Conservation (phyloP, 2,888 invertebrate species). For the Pegoplata infirma region DNA sequence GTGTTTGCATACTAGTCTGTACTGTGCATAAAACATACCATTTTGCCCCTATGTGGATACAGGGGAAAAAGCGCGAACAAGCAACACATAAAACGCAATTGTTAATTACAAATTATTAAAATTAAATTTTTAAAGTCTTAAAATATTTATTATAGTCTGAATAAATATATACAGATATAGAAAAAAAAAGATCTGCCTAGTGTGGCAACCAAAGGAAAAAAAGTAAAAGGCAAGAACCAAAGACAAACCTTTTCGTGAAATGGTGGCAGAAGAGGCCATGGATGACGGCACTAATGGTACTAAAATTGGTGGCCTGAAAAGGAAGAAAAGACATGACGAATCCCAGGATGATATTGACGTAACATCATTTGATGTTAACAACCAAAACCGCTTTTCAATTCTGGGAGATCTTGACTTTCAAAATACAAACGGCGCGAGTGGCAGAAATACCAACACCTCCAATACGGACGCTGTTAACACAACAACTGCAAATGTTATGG, state of each 20-base stretch:
- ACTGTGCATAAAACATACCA: too few relatives aligned
- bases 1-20: too few relatives aligned
- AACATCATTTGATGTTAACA: constrained; percentile 5
- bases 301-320: background rate
- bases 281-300: background rate
- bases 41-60: too few relatives aligned
- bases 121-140: too few relatives aligned
- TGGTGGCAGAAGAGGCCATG: background rate
- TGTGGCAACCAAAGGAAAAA: too few relatives aligned
- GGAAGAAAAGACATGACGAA: background rate
- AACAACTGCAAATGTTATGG: background rate
- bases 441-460: background rate
- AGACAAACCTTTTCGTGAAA: background rate
- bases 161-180: too few relatives aligned
- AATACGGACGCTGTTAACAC: background rate
- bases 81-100: too few relatives aligned
- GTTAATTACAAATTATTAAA: too few relatives aligned
- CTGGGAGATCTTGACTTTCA: background rate
- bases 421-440: background rate
- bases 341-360: background rate
- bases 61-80: too few relatives aligned
- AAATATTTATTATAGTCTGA: too few relatives aligned
- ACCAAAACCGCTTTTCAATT: background rate
- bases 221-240: too few relatives aligned
- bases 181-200: too few relatives aligned